Evolutionary conservation across 2,113 vertebrate species (phyloP).

Genomic region (Diadophis punctatus): DNA sequence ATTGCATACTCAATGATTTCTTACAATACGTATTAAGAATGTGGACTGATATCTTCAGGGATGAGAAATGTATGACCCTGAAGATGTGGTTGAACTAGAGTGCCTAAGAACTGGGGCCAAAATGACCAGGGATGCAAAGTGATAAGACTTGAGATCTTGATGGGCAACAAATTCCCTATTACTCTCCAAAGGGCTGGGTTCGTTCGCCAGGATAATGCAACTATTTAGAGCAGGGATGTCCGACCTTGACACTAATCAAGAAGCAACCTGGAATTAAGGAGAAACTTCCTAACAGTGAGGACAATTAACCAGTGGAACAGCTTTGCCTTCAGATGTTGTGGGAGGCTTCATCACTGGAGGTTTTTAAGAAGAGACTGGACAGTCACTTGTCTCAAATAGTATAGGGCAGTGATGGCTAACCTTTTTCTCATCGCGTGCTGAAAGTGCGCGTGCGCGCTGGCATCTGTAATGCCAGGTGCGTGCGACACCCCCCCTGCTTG

Average conservation of each 20-base stretch:
- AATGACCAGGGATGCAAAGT: not conserved
- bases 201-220: not conserved
- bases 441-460: too few relatives aligned
- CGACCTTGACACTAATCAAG: not conserved
- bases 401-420: too few relatives aligned
- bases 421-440: too few relatives aligned
- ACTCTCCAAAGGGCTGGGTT: not conserved
- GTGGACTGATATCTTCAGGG: not conserved
- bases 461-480: too few relatives aligned
- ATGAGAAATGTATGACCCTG: not conserved
- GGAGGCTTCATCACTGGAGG: too few relatives aligned
- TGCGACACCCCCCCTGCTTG: too few relatives aligned
- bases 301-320: too few relatives aligned
- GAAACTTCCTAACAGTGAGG: too few relatives aligned
- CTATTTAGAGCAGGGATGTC: not conserved
- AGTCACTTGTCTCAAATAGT: too few relatives aligned
- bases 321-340: too few relatives aligned
- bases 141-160: not conserved
- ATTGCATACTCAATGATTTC: not conserved
- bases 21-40: not conserved
- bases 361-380: too few relatives aligned
- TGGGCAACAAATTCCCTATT: not conserved
- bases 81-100: not conserved
- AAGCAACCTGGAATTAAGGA: too few relatives aligned
- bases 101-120: not conserved